Evolutionary conservation across 2,888 invertebrate genomes (phyloP).

Genomic region (Pyralis farinalis): DNA sequence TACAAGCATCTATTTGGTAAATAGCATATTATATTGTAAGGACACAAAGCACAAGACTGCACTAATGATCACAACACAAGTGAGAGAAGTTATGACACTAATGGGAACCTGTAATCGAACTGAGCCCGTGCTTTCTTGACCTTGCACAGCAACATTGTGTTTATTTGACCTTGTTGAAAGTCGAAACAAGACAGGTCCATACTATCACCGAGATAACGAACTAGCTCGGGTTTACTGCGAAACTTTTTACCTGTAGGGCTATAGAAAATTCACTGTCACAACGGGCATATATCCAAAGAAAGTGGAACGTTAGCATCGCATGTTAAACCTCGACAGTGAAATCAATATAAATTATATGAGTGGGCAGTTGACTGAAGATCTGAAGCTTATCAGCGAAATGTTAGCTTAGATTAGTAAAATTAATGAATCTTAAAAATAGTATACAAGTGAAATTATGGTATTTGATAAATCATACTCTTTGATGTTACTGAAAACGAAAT

Average conservation of each 20-base stretch:
- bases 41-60: conserved; percentile 67
- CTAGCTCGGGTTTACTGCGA: conserved; percentile 90
- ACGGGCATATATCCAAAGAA: conserved; percentile 17
- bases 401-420: too few species aligned
- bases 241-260: conserved; percentile 92
- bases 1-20: conserved; percentile 41
- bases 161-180: conserved; percentile 90
- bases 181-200: conserved; percentile 91
- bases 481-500: too few species aligned
- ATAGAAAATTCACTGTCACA: conserved; percentile 70
- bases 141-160: conserved; percentile 85
- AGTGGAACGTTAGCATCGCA: conserved; percentile 19
- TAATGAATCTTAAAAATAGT: too few species aligned
- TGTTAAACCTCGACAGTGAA: conserved; percentile 40
- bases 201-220: conserved; percentile 87
- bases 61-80: conserved; percentile 77
- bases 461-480: too few species aligned
- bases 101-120: conserved; percentile 85
- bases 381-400: conserved; percentile 2
- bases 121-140: conserved; percentile 85
- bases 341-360: conserved; percentile 25
- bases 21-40: conserved; percentile 23
- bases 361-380: conserved; percentile 15
- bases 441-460: too few species aligned
- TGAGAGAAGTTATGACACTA: conserved; percentile 61